Percentiles rank a stretch among this genome's conserved stretches.
Conservation (phyloP, 2,888 invertebrate species). For the Eutolmus rufibarbis region DNA sequence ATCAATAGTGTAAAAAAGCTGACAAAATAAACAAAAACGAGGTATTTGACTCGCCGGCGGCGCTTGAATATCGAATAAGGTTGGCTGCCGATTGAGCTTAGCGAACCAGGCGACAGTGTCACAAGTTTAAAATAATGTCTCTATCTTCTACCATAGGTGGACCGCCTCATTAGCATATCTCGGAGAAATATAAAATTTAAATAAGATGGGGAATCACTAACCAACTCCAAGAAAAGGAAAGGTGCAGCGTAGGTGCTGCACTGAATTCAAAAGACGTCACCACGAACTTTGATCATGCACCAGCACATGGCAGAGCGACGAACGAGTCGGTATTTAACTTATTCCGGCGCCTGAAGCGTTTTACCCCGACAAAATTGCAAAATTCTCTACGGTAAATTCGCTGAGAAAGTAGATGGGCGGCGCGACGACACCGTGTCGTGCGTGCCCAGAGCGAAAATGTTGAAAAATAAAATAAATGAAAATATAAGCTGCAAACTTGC, state of each 20-base stretch:
- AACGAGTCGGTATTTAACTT: neutral
- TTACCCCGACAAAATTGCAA: neutral
- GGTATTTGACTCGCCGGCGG: neutral
- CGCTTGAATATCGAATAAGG: neutral
- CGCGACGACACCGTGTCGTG: neutral
- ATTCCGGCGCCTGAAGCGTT: neutral
- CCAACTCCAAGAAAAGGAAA: neutral
- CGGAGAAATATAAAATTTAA: neutral
- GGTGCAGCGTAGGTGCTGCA: neutral
- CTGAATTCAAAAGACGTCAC: neutral
- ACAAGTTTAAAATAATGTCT: neutral
- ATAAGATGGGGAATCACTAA: neutral
- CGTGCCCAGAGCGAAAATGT: neutral
- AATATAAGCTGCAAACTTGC: neutral
- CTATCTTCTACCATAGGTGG: neutral
- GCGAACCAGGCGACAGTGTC: neutral
- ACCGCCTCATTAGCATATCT: constrained; percentile 4
- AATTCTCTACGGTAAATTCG: neutral
- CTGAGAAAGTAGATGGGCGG: neutral
- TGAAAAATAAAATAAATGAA: neutral
- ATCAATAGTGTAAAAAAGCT: constrained; percentile 2
- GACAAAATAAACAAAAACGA: neutral
- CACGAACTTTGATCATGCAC: neutral
- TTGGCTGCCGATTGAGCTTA: neutral
- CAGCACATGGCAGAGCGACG: neutral